These are phyloP conservation scores for Plebejus anna DNA, from an alignment of 2,888 invertebrate species.

Conservation along the genomic window DNA sequence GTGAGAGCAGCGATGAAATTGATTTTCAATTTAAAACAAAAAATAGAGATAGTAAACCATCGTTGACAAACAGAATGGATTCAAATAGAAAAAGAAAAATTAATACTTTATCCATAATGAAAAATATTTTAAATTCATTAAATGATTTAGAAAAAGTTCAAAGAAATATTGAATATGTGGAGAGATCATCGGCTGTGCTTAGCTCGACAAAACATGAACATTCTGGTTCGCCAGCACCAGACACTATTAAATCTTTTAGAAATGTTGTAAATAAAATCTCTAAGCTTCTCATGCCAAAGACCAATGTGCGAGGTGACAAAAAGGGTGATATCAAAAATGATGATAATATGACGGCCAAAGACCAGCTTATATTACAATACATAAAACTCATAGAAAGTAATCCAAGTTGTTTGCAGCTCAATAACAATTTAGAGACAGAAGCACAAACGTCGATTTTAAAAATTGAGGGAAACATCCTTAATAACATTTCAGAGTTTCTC, in stretches of 20 bases:
- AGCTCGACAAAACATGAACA: background rate
- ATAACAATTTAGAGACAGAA: slow-evolving; percentile 40
- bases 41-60: slow-evolving; percentile 30
- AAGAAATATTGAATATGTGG: slow-evolving; percentile 46
- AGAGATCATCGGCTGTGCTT: slow-evolving; percentile 35
- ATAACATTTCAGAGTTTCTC: slow-evolving; percentile 63
- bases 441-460: slow-evolving; percentile 39
- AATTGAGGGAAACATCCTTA: slow-evolving; percentile 56
- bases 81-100: slow-evolving; percentile 37
- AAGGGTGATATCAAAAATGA: slow-evolving; percentile 43
- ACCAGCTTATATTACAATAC: slow-evolving; percentile 63
- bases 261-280: slow-evolving; percentile 60
- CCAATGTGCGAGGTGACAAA: slow-evolving; percentile 47
- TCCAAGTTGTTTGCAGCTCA: slow-evolving; percentile 50
- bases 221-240: background rate
- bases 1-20: slow-evolving; percentile 26
- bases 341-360: slow-evolving; percentile 55
- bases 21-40: slow-evolving; percentile 35
- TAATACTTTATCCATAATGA: slow-evolving; percentile 54
- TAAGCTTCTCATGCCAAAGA: slow-evolving; percentile 56
- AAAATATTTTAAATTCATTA: slow-evolving; percentile 55
- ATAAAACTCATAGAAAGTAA: slow-evolving; percentile 54
- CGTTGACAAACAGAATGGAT: slow-evolving; percentile 10
- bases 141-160: slow-evolving; percentile 58
- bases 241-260: slow-evolving; percentile 44